phyloP scores from a whole-genome alignment of 1,140 invertebrate genomes.

The Laodelphax striatellus region DNA sequence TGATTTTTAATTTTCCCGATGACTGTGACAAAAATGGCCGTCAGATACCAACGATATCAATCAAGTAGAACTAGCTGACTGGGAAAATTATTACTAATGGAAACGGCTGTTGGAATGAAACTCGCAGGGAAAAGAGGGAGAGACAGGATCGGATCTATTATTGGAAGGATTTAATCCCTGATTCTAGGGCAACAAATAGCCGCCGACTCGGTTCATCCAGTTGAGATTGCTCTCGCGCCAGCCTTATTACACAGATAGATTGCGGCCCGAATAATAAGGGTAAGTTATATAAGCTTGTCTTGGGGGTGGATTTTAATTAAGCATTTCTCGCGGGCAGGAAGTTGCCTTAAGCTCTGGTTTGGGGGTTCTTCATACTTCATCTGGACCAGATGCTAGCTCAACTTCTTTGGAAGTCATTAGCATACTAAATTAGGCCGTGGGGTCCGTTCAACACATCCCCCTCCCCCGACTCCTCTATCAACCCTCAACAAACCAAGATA shows the following conservation, averaged over 20 bases:
- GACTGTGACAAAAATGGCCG: no score
- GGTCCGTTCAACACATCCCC: background rate
- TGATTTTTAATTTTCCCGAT: no score
- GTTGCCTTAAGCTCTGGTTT: background rate
- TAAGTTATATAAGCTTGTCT: conserved; percentile 3
- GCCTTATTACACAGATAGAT: conserved; percentile 2
- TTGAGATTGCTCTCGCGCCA: background rate
- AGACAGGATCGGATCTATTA: background rate
- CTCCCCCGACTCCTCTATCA: background rate
- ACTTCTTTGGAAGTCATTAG: conserved; percentile 2
- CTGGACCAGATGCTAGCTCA: background rate
- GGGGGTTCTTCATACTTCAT: conserved; percentile 1
- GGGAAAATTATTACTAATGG: no score
- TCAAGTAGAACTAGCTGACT: no score
- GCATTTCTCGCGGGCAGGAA: background rate
- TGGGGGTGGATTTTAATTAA: conserved; percentile 3
- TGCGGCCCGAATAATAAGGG: background rate
- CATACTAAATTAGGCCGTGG: conserved; percentile 1
- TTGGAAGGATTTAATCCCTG: background rate
- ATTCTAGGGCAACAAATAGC: conserved; percentile 1
- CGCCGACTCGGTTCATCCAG: background rate
- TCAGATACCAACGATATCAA: no score
- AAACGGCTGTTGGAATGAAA: no score
- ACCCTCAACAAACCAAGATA: no score
- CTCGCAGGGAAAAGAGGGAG: no score